Evolutionary conservation across 2,888 invertebrate species (phyloP).

Genomic region (Chrysolina haemoptera): DNA sequence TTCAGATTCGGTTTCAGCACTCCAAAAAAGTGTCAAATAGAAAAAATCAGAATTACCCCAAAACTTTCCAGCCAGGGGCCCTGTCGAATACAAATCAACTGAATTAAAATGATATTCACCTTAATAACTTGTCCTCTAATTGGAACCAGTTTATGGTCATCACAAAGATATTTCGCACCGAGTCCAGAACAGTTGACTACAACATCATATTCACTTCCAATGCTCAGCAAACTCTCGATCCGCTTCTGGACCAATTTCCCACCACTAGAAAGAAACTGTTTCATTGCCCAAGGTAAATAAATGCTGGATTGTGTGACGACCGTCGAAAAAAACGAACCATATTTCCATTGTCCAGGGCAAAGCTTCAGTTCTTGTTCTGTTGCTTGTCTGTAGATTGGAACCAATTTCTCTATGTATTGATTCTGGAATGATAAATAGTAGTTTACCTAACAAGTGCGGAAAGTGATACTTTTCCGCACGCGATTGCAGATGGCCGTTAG

Average conservation of each 20-base stretch:
- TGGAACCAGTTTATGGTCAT: slow-evolving; percentile 83
- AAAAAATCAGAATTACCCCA: too few species aligned
- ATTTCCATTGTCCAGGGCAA: slow-evolving; percentile 84
- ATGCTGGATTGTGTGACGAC: slow-evolving; percentile 81
- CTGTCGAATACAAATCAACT: too few species aligned
- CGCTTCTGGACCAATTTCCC: slow-evolving; percentile 75
- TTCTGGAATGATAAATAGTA: slow-evolving; percentile 73
- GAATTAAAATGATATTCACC: slow-evolving; percentile 69
- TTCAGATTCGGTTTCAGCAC: too few species aligned
- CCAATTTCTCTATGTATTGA: slow-evolving; percentile 81
- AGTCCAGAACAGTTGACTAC: slow-evolving; percentile 90
- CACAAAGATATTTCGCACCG: slow-evolving; percentile 84
- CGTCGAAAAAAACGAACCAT: slow-evolving; percentile 87
- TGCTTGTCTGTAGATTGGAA: slow-evolving; percentile 82
- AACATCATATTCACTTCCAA: slow-evolving; percentile 76
- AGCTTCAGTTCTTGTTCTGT: slow-evolving; percentile 81
- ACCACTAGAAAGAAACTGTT: slow-evolving; percentile 76
- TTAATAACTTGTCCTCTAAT: slow-evolving; percentile 88
- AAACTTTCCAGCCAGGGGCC: too few species aligned
- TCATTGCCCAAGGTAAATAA: slow-evolving; percentile 85
- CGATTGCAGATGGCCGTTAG: too few species aligned
- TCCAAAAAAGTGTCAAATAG: too few species aligned
- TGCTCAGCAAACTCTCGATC: slow-evolving; percentile 75
- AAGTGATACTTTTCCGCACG: too few species aligned
- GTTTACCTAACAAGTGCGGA: too few species aligned